phyloP scores from a whole-genome alignment of 2,113 vertebrate genomes.

The Colossoma macropomum region DNA sequence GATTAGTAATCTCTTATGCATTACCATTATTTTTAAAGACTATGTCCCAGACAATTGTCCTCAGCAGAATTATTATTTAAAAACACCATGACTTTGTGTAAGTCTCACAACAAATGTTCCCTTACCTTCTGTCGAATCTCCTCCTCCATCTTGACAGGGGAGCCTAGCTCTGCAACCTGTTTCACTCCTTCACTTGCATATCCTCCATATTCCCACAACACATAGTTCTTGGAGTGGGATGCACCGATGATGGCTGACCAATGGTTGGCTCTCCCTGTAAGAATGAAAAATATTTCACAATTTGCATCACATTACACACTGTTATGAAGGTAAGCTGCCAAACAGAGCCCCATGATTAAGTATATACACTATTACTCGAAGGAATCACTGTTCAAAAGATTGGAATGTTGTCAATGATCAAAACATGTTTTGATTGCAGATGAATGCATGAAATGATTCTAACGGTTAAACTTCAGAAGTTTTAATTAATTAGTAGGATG shows the following conservation, averaged over 20 bases:
- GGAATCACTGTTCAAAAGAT: not conserved
- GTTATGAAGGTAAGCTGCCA: no score
- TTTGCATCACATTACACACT: not conserved
- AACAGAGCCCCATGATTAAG: no score
- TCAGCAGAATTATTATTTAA: not conserved
- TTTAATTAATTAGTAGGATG: no score
- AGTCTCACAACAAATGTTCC: not conserved
- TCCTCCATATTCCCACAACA: slow-evolving; percentile 96
- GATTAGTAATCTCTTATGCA: not conserved
- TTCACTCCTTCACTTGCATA: slow-evolving; percentile 92
- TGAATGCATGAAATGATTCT: no score
- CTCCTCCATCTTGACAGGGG: slow-evolving; percentile 98
- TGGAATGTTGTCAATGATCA: no score
- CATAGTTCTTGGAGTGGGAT: slow-evolving; percentile 95
- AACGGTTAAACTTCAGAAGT: no score
- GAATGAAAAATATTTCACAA: not conserved
- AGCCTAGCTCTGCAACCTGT: slow-evolving; percentile 94
- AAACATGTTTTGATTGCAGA: no score
- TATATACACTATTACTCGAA: no score
- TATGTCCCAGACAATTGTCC: not conserved
- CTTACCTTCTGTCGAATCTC: slow-evolving; percentile 97
- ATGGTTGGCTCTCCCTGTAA: slow-evolving; percentile 92
- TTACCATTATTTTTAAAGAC: not conserved
- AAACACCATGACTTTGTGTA: not conserved
- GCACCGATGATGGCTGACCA: slow-evolving; percentile 97